phyloP scores from a whole-genome alignment of 2,113 vertebrate species.

The Rhombomys opimus region DNA sequence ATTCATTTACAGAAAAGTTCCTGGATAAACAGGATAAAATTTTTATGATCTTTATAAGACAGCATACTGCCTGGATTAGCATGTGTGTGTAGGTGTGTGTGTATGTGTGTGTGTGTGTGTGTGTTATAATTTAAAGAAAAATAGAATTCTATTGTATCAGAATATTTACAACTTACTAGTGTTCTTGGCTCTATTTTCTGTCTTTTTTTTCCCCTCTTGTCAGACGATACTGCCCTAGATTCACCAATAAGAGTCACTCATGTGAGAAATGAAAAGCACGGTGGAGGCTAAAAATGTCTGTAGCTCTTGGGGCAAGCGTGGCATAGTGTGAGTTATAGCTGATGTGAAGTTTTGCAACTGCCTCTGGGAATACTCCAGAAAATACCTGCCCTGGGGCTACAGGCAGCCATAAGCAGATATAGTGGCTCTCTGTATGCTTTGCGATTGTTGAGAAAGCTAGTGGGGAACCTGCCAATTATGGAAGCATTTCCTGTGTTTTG shows the following conservation, averaged over 20 bases:
- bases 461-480: background rate
- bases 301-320: background rate
- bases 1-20: background rate
- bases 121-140: background rate
- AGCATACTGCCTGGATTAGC: background rate
- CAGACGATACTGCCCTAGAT: background rate
- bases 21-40: background rate
- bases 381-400: background rate
- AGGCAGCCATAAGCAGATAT: background rate
- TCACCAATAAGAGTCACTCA: conserved; percentile 30
- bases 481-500: background rate
- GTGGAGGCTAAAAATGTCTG: background rate
- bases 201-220: conserved; percentile 20
- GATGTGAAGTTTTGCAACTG: background rate
- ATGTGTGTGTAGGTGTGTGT: background rate
- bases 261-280: conserved; percentile 32
- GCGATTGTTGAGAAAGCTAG: background rate
- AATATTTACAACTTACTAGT: background rate
- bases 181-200: background rate
- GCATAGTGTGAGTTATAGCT: background rate
- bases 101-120: no score
- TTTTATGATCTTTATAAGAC: background rate
- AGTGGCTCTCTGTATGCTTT: background rate
- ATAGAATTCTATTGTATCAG: background rate
- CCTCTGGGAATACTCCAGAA: background rate